Percentiles rank a stretch among this genome's conserved stretches.
Evolutionary conservation across 2,797 vertebrate genomes (phyloP).

Genomic region (Lagorchestes hirsutus): DNA sequence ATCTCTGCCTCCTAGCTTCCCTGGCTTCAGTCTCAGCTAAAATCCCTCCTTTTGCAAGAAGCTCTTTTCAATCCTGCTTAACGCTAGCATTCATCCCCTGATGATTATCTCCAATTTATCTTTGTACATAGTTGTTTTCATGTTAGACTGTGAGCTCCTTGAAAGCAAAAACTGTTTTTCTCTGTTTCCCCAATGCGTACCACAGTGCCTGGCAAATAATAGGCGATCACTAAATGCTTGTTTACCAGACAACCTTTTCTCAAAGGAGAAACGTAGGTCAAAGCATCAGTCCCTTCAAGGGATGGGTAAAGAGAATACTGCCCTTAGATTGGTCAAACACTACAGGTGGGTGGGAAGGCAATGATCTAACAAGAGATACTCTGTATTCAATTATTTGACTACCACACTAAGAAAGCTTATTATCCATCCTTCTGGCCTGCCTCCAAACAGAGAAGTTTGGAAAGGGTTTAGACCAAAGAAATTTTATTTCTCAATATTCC

Average conservation of each 20-base stretch:
- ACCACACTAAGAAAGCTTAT: background rate
- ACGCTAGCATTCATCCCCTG: background rate
- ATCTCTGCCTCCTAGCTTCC: background rate
- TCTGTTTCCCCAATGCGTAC: background rate
- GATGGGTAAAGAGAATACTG: background rate
- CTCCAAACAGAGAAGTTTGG: background rate
- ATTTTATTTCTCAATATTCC: background rate
- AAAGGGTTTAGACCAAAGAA: background rate
- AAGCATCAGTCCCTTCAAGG: background rate
- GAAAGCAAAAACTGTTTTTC: background rate
- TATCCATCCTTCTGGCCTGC: background rate
- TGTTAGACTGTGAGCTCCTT: background rate
- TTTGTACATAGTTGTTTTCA: background rate
- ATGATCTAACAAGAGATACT: background rate
- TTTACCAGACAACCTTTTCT: background rate
- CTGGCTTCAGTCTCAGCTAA: background rate
- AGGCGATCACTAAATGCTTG: background rate
- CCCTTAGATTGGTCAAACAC: background rate
- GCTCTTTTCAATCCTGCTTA: background rate
- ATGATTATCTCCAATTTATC: background rate
- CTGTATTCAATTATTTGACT: background rate
- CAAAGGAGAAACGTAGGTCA: background rate
- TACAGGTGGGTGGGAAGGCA: background rate
- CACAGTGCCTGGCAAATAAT: background rate
- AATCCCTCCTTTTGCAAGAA: background rate